A percentile compares a stretch with the other conserved stretches of the same genome.
Evolutionary conservation across 1,140 invertebrate species (phyloP).

Genomic region (Neodiprion lecontei): DNA sequence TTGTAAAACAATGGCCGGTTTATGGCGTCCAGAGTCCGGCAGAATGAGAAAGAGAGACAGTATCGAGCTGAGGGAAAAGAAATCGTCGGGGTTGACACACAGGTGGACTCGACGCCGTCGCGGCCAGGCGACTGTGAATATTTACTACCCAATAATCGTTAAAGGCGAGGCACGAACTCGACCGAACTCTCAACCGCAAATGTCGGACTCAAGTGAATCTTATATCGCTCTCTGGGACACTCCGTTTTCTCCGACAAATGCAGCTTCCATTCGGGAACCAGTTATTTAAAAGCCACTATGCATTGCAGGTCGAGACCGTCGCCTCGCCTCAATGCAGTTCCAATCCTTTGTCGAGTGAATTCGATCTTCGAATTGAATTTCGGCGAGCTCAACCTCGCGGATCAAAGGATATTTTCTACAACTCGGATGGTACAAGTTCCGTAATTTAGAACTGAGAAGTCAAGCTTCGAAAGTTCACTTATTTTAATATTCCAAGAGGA

Average conservation of each 20-base stretch:
- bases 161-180: slow-evolving; percentile 34
- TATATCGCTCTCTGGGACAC: not conserved
- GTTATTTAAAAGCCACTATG: too few relatives aligned
- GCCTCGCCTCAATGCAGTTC: too few relatives aligned
- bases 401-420: too few relatives aligned
- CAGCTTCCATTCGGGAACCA: not conserved
- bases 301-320: too few relatives aligned
- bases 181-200: slow-evolving; percentile 1
- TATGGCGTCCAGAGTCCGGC: not conserved
- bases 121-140: slow-evolving; percentile 24
- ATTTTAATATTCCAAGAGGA: too few relatives aligned
- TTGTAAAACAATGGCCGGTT: not conserved
- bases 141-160: slow-evolving; percentile 55
- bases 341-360: too few relatives aligned
- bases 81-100: slow-evolving; percentile 33
- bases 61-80: not conserved
- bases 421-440: too few relatives aligned
- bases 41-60: not conserved
- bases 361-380: too few relatives aligned
- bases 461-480: too few relatives aligned
- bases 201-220: slow-evolving; percentile 13
- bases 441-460: too few relatives aligned
- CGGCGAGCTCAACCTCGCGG: too few relatives aligned
- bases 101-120: slow-evolving; percentile 38
- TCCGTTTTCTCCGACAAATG: not conserved